Evolutionary conservation across 2,888 invertebrate species (phyloP).

Genomic region (Disparrhopalites patrizii): DNA sequence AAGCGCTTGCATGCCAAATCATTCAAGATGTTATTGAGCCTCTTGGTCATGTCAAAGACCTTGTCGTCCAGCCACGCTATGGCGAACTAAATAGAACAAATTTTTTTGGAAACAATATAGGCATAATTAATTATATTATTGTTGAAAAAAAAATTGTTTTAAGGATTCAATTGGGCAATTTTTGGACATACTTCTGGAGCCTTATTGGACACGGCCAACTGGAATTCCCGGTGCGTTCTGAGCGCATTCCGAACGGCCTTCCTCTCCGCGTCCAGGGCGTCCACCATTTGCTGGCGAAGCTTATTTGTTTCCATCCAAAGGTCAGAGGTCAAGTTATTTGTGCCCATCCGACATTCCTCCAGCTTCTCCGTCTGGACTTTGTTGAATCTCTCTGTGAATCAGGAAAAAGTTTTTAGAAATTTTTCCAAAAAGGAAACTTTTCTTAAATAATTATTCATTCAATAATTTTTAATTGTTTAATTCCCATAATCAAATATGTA

Average conservation of each 20-base stretch:
- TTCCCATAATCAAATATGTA: background rate
- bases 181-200: background rate
- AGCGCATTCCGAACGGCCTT: slow-evolving; percentile 8
- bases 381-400: slow-evolving; percentile 45
- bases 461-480: too few relatives aligned
- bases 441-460: too few relatives aligned
- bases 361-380: slow-evolving; percentile 42
- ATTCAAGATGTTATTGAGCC: background rate
- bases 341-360: slow-evolving; percentile 42
- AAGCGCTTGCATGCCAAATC: background rate
- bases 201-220: background rate
- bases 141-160: too few relatives aligned
- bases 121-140: too few relatives aligned
- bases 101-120: background rate
- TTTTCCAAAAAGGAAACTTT: too few relatives aligned
- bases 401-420: too few relatives aligned
- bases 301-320: slow-evolving; percentile 46
- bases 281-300: background rate
- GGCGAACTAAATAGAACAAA: background rate
- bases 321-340: slow-evolving; percentile 48
- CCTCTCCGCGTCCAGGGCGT: slow-evolving; percentile 10
- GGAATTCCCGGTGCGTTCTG: background rate
- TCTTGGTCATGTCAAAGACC: slow-evolving; percentile 3
- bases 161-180: background rate
- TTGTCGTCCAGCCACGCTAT: slow-evolving; percentile 8